phyloP scores from a whole-genome alignment of 1,140 invertebrate genomes.

The Potamilus streckersoni region DNA sequence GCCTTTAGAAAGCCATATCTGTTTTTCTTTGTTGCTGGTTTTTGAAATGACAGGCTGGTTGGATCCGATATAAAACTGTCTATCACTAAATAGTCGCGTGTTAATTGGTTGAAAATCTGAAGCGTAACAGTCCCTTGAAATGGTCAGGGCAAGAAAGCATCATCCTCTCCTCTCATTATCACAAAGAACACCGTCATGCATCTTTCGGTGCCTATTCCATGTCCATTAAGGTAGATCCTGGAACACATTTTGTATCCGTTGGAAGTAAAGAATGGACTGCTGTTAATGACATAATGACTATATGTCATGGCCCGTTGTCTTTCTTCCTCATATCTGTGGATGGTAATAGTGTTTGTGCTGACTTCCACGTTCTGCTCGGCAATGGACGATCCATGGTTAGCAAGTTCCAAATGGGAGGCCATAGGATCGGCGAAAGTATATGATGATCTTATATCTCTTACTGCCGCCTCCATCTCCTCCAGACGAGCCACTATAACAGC shows the following conservation, averaged over 20 bases:
- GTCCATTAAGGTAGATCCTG: conserved; percentile 62
- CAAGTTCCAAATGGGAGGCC: too few species aligned
- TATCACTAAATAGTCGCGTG: conserved; percentile 43
- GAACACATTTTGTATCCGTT: conserved; percentile 65
- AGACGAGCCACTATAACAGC: too few species aligned
- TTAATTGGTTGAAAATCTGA: conserved; percentile 51
- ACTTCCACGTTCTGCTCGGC: too few species aligned
- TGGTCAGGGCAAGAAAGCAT: conserved; percentile 59
- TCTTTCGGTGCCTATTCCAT: conserved; percentile 60
- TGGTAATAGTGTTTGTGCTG: too few species aligned
- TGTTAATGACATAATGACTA: too few species aligned
- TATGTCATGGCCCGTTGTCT: too few species aligned
- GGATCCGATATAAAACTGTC: conserved; percentile 61
- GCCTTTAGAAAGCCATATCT: conserved; percentile 60
- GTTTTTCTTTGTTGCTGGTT: conserved; percentile 60
- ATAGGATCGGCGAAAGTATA: too few species aligned
- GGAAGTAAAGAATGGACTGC: too few species aligned
- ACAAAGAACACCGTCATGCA: conserved; percentile 65
- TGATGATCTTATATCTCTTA: too few species aligned
- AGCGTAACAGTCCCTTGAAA: conserved; percentile 61
- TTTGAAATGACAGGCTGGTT: conserved; percentile 49
- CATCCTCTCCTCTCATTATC: conserved; percentile 60
- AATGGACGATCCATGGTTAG: too few species aligned
- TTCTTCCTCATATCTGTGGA: too few species aligned
- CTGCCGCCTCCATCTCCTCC: too few species aligned